Percentiles rank a stretch among this genome's conserved stretches.
phyloP scores from a whole-genome alignment of 2,888 invertebrate species.

The Meliscaeva auricollis region DNA sequence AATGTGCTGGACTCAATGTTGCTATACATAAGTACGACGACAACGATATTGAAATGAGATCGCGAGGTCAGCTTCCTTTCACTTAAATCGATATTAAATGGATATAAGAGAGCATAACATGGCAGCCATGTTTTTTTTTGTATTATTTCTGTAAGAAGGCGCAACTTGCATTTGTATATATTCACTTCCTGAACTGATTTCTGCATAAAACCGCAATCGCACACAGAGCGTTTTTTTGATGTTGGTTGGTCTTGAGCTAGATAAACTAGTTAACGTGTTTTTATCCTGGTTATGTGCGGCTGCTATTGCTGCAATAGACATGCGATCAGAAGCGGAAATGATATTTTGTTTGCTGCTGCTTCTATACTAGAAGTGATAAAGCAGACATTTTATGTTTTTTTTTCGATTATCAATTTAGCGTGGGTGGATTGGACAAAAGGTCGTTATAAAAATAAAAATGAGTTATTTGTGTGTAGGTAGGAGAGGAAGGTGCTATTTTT shows the following conservation, averaged over 20 bases:
- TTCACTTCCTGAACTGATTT: conserved; percentile 68
- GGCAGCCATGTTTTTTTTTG: conserved; percentile 25
- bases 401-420: not conserved
- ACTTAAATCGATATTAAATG: conserved; percentile 55
- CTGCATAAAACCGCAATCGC: conserved; percentile 24
- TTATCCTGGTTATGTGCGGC: conserved; percentile 20
- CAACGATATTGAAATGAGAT: conserved; percentile 56
- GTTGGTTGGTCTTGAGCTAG: conserved; percentile 39
- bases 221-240: not conserved
- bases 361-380: not conserved
- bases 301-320: not conserved
- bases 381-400: conserved; percentile 25
- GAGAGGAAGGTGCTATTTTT: not conserved
- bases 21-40: not conserved
- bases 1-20: conserved; percentile 6
- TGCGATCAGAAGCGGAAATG: conserved; percentile 59
- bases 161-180: conserved; percentile 31
- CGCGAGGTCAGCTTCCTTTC: conserved; percentile 70
- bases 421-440: conserved; percentile 24
- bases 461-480: not conserved
- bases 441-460: not conserved
- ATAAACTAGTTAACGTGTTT: conserved; percentile 50
- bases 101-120: conserved; percentile 8
- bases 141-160: not conserved
- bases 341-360: not conserved